These are phyloP conservation scores for Lasioglossum pauxillum DNA, from an alignment of 2,888 invertebrate species.

Conservation along the genomic window DNA sequence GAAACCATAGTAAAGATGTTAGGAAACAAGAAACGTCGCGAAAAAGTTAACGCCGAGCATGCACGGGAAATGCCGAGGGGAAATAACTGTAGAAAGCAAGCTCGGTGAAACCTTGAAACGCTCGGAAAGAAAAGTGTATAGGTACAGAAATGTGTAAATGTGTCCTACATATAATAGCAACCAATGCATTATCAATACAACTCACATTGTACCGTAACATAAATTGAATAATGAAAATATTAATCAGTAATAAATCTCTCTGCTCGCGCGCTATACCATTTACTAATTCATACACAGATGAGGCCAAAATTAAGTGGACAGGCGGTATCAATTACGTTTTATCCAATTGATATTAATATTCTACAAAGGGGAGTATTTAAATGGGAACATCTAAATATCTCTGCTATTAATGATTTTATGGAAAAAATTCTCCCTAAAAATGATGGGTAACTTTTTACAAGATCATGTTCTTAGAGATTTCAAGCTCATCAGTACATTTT, in stretches of 20 bases:
- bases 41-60: neutral
- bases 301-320: neutral
- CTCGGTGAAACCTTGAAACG: neutral
- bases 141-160: neutral
- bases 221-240: neutral
- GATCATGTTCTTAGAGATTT: no score
- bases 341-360: neutral
- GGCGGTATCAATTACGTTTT: neutral
- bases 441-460: neutral
- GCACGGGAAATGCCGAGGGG: neutral
- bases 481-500: no score
- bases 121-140: neutral
- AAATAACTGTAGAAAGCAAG: neutral
- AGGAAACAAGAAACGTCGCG: neutral
- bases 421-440: neutral
- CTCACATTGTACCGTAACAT: neutral
- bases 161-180: neutral
- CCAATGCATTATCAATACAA: neutral
- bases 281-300: neutral
- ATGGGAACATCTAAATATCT: neutral
- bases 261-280: neutral
- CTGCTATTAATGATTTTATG: neutral
- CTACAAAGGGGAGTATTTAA: neutral
- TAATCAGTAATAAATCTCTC: neutral
- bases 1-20: constrained; percentile 7